Base-by-base conservation (phyloP, 2,113 vertebrate species). In the Myotis lucifugus region DNA sequence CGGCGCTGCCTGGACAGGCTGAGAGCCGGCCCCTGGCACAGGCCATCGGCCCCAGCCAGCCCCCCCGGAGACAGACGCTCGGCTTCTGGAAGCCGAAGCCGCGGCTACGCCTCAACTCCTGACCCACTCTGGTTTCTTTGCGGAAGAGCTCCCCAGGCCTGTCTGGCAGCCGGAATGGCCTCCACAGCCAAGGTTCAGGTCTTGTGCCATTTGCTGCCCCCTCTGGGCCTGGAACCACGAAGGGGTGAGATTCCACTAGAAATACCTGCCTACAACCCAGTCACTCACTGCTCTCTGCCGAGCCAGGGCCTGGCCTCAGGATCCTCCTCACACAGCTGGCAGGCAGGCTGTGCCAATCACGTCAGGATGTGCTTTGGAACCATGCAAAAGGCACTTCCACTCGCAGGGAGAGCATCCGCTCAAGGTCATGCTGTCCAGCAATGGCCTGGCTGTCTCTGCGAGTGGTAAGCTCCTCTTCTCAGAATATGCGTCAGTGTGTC, bases 51-150 rank as follows among this genome's bases (percentile, higher is more conserved):
- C 72, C 67, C 23, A 1, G 27, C 73, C 21, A 0, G 83, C 1
- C 50, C 74, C 76, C 59, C 14, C 2, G 0, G 70, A 67, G 54
- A 64, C 87, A 8, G 4, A n/a, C 0, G 52, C 88, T 72, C 67
- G 13, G 29, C 88, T 52, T 29, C 46, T 48, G 29, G 90, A 92
- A 96, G 94, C 52, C 48, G 32, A 54, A 93, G 74, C 88, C 21
- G 0, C 8, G 46, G 77, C 40, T 69, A 78, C 72, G 89, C 19
- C 40, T 85, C 85, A 52, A 69, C 46, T 82, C 52, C 69, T 64
- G 89, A 95, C 74, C 88, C 84, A 91, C 66, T 97, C 54, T 91
- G 42, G 40, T 70, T 69, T 97, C 82, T 88, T 15, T 48, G 56
- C 50, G 56, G 64, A n/a, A 48, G 29, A 48, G 72, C n/a, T 88